Evolutionary conservation across 2,888 invertebrate species (phyloP).

Genomic region (Eurytoma californica): DNA sequence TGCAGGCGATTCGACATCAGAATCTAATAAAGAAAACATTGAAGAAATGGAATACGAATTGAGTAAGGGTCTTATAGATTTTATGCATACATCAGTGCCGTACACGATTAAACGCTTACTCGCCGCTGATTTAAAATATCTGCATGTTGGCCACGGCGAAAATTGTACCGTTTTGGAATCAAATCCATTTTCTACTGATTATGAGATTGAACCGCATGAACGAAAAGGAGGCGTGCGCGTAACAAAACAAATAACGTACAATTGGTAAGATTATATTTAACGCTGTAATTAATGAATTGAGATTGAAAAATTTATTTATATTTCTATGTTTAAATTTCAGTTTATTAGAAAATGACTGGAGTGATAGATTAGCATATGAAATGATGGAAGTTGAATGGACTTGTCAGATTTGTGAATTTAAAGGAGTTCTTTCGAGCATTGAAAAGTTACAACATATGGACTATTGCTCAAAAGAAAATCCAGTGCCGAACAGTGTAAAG

Average conservation of each 20-base stretch:
- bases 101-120: conserved; percentile 89
- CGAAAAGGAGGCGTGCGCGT: conserved; percentile 89
- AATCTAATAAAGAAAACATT: conserved; percentile 57
- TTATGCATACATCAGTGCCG: conserved; percentile 82
- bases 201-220: conserved; percentile 79
- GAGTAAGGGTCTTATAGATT: conserved; percentile 83
- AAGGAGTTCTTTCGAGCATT: conserved; percentile 81
- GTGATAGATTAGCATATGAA: conserved; percentile 79
- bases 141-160: conserved; percentile 79
- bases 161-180: conserved; percentile 74
- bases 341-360: conserved; percentile 83
- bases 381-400: conserved; percentile 82
- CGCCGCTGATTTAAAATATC: conserved; percentile 88
- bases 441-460: conserved; percentile 85
- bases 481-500: background rate
- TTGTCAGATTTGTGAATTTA: conserved; percentile 83
- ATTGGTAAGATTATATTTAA: conserved; percentile 78
- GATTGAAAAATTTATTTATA: background rate
- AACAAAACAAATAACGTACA: conserved; percentile 88
- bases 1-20: conserved; percentile 37
- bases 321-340: conserved; percentile 72
- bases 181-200: conserved; percentile 86
- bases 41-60: conserved; percentile 76
- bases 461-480: conserved; percentile 63
- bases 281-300: background rate